A percentile compares a stretch with the other conserved stretches of the same genome.
Evolutionary conservation across 2,797 vertebrate species (phyloP).

Genomic region (Picus viridis): DNA sequence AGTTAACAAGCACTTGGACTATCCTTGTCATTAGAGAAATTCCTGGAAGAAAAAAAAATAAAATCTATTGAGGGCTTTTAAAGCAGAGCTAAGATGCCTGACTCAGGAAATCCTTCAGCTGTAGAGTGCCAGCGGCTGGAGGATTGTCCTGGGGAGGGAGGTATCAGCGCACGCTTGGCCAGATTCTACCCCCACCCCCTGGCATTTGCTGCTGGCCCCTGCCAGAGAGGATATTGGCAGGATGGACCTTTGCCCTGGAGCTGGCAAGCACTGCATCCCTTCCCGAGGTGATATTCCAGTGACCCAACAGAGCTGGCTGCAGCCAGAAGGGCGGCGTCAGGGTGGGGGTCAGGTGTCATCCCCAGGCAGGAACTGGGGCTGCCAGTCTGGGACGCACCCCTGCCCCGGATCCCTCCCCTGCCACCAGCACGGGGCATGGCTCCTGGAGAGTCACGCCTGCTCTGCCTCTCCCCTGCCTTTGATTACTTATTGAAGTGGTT

Average conservation of each 20-base stretch:
- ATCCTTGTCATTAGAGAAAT: slow-evolving; percentile 23
- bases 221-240: background rate
- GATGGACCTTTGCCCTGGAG: background rate
- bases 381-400: background rate
- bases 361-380: background rate
- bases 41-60: slow-evolving; percentile 5
- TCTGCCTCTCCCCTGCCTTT: background rate
- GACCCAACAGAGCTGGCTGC: background rate
- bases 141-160: background rate
- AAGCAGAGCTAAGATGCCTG: background rate
- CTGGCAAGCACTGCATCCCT: background rate
- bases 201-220: background rate
- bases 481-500: slow-evolving; percentile 53
- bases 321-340: background rate
- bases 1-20: background rate
- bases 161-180: background rate
- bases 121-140: background rate
- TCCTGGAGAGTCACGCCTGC: background rate
- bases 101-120: background rate
- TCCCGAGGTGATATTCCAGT: rapidly evolving
- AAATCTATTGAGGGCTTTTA: slow-evolving; percentile 28
- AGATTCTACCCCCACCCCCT: background rate
- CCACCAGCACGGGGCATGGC: background rate
- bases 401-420: background rate
- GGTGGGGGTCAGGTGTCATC: background rate